These are phyloP conservation scores for Huso huso DNA, from an alignment of 2,797 vertebrate genomes.

Conservation along the genomic window DNA sequence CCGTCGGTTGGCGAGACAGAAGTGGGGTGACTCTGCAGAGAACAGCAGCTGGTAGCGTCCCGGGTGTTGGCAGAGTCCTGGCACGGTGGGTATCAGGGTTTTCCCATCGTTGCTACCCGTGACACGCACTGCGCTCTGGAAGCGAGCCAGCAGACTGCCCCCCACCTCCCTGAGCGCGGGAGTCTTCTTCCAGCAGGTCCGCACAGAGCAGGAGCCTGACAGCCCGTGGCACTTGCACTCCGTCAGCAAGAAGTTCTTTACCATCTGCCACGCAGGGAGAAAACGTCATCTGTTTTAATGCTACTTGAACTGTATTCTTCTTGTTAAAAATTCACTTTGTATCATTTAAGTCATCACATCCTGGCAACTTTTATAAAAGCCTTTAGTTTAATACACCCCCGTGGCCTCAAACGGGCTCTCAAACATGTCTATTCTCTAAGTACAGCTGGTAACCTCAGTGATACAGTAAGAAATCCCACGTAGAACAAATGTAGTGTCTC, in stretches of 20 bases:
- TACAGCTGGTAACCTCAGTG: too few species aligned
- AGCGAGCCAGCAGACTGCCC: constrained; percentile 11
- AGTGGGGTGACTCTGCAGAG: constrained; percentile 16
- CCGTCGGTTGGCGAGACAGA: constrained; percentile 16
- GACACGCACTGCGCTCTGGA: constrained; percentile 13
- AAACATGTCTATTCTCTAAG: too few species aligned
- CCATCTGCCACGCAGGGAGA: neutral
- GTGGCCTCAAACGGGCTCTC: too few species aligned
- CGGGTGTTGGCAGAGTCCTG: constrained; percentile 9
- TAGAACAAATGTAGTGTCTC: too few species aligned
- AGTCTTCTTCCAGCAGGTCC: constrained; percentile 18
- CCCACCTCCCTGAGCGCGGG: constrained; percentile 15
- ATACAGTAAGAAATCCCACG: too few species aligned
- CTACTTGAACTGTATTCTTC: too few species aligned
- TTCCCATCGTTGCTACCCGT: constrained; percentile 11
- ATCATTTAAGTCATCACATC: too few species aligned
- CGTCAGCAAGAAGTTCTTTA: constrained; percentile 6
- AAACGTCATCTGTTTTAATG: too few species aligned
- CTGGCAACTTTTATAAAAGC: too few species aligned
- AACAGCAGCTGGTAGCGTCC: constrained; percentile 11
- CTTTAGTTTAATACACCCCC: too few species aligned
- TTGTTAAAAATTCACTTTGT: too few species aligned
- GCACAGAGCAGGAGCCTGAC: constrained; percentile 10
- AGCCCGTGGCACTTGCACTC: constrained; percentile 18
- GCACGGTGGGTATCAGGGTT: constrained; percentile 6